phyloP scores from a whole-genome alignment of 1,140 invertebrate species.

The Drosophila arawakana region DNA sequence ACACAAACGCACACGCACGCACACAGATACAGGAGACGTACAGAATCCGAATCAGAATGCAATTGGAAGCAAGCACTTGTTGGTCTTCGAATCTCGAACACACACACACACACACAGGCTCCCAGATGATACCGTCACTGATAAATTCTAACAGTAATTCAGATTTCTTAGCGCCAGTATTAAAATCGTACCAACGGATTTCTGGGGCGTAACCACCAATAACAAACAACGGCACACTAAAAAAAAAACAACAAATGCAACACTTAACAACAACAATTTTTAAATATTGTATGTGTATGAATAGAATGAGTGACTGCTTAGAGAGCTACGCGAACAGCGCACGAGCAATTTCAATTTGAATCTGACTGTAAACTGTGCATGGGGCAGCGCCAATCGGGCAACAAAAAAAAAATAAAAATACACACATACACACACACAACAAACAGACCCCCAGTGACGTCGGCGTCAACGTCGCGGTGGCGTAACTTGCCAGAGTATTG shows the following conservation, averaged over 20 bases:
- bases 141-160: neutral
- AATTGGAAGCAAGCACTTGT: constrained; percentile 50
- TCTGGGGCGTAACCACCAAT: constrained; percentile 31
- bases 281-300: constrained; percentile 3
- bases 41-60: constrained; percentile 25
- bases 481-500: constrained; percentile 32
- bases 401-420: constrained; percentile 18
- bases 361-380: constrained; percentile 59
- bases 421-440: constrained; percentile 3
- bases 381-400: constrained; percentile 46
- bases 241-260: constrained; percentile 4
- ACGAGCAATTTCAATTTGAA: constrained; percentile 57
- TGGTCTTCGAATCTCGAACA: constrained; percentile 59
- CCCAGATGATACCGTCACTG: neutral
- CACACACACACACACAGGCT: neutral
- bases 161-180: constrained; percentile 11
- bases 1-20: constrained; percentile 7
- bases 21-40: constrained; percentile 7
- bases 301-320: constrained; percentile 19
- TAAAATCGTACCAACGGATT: constrained; percentile 8
- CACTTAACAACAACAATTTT: constrained; percentile 32
- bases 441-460: constrained; percentile 38
- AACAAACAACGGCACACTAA: constrained; percentile 5
- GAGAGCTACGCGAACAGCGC: constrained; percentile 40
- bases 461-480: constrained; percentile 38